Evolutionary conservation across 2,888 invertebrate genomes (phyloP).

Genomic region (Eupithecia tripunctaria): DNA sequence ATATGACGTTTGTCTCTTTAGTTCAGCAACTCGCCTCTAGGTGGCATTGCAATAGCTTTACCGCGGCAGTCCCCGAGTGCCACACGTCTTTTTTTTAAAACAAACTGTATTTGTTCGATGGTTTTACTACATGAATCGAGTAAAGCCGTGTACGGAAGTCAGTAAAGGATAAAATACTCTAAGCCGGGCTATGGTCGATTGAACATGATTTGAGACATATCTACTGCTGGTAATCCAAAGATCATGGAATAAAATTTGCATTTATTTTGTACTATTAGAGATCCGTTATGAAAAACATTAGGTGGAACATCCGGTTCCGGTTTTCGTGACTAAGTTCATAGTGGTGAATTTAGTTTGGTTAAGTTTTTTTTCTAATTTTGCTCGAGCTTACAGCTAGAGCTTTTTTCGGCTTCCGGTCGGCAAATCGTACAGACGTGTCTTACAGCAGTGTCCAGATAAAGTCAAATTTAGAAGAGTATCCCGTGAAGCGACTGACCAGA

Average conservation of each 20-base stretch:
- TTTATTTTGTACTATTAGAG: constrained; percentile 48
- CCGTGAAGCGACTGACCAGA: too few species aligned
- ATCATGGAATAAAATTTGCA: constrained; percentile 64
- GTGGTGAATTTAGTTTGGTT: background rate
- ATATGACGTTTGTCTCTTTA: too few species aligned
- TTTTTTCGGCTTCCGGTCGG: too few species aligned
- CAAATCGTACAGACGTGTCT: too few species aligned
- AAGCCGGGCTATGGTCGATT: constrained; percentile 13
- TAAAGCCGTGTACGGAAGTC: background rate
- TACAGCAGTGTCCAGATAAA: too few species aligned
- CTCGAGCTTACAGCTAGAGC: too few species aligned
- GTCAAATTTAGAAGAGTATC: too few species aligned
- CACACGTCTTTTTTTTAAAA: background rate
- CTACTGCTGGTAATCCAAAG: constrained; percentile 38
- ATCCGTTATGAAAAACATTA: constrained; percentile 9
- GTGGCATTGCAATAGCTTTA: too few species aligned
- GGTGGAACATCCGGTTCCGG: background rate
- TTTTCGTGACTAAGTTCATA: background rate
- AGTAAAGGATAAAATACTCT: background rate
- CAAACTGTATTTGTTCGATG: background rate
- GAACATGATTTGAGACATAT: constrained; percentile 6
- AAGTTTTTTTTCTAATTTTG: background rate
- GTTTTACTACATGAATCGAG: background rate
- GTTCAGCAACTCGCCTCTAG: too few species aligned
- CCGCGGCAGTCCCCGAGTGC: too few species aligned